Evolutionary conservation across 2,113 vertebrate genomes (phyloP).

Genomic region (Trochalopteron elliotii): DNA sequence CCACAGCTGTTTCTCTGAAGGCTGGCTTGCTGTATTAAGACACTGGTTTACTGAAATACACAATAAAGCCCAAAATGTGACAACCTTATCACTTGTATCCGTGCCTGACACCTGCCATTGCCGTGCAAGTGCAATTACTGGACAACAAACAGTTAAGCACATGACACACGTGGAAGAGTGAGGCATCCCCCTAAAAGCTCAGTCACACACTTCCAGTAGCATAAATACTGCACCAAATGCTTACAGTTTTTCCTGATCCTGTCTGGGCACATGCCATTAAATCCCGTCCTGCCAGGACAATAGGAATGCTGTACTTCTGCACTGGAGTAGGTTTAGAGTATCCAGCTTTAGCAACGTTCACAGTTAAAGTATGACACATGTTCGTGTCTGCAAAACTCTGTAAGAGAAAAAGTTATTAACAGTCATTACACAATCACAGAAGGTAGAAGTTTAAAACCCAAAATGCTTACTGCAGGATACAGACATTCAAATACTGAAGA

Average conservation of each 20-base stretch:
- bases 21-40: neutral
- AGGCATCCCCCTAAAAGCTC: neutral
- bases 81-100: fast-evolving
- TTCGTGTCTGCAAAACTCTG: slow-evolving; percentile 87
- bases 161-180: fast-evolving
- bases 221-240: neutral
- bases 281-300: slow-evolving; percentile 86
- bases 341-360: slow-evolving; percentile 85
- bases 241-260: slow-evolving; percentile 96
- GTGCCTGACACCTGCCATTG: neutral
- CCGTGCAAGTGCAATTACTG: neutral
- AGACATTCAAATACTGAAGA: neutral
- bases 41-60: neutral
- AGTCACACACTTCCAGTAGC: neutral
- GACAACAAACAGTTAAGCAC: neutral
- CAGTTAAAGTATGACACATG: slow-evolving; percentile 81
- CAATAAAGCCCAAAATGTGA: neutral
- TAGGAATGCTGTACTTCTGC: slow-evolving; percentile 93
- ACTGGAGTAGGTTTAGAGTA: slow-evolving; percentile 93
- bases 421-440: neutral
- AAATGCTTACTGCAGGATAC: neutral
- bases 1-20: neutral
- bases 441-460: neutral
- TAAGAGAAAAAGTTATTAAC: neutral
- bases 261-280: slow-evolving; percentile 98